Base-by-base conservation (phyloP, 2,888 invertebrate genomes). In the Acleris cristana region DNA sequence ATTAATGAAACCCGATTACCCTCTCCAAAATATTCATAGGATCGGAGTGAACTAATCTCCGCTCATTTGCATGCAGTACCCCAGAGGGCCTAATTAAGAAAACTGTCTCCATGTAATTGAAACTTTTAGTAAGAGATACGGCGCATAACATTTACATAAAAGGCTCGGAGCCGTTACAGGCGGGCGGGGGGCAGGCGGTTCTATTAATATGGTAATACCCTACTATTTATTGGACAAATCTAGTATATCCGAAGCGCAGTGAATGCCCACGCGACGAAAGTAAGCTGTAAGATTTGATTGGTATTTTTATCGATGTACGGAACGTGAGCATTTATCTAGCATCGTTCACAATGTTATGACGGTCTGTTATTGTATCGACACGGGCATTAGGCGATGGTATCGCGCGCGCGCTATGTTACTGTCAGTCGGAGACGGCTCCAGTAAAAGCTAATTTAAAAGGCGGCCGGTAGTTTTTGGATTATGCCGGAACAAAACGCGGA, bases 101-200 rank as follows among this genome's bases (percentile, higher is more conserved):
- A 70, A 71, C 74, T 72, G 69, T 70, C 72, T 67, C 69, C 71
- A 69, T 74, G 77, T 79, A 79, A 79, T 79, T 78, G 78, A 76
- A 78, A 76, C 78, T 74, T 73, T 81, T 76, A 75, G 73, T 69
- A 65, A 70, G 70, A 75, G 76, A 76, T 76, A 74, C 69, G 73
- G 70, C 64, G 69, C 72, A 72, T 73, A 60, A 69, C 74, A 80
- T 81, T 80, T 74, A 76, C 80, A 79, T 80, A 79, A 77, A 76
- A 70, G 71, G 68, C 66, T 58, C 49, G 63, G 63, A 67, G 66
- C 58, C 63, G 67, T 67, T 57, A 45, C 19, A 12, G 45, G 68
- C 40, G 63, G 64, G 64, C 70, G 52, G 65, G 51, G 63, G 67
- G 64, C 56, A 18, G 62, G 71, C 60, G 48, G 48, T 7, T 16